Evolutionary conservation across 2,113 vertebrate species (phyloP), one percentile per base, ranked within the genome.

Genomic region (Tachysurus vachellii): DNA sequence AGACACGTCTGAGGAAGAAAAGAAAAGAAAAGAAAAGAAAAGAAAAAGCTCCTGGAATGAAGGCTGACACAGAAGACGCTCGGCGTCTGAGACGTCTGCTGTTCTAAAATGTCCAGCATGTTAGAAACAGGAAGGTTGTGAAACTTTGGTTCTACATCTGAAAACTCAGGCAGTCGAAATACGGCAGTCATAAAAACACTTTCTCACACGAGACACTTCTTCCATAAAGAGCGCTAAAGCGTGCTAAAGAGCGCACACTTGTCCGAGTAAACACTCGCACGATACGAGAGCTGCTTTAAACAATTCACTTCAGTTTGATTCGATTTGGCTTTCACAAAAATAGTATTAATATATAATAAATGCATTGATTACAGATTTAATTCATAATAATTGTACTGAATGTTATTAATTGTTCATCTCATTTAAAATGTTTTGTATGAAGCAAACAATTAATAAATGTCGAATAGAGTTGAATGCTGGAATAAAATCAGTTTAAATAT

Each of bases 11-110:
- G 64, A 70, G 80, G 13, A 54, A 9, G 4, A 50, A 50, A 31
- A 61, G 14, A 13, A 57, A 19, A 36, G 54, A 80, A 36, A 42
- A 31, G 17, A 36, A 19, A 59, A 80, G 47, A 16, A 16, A 77
- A 77, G 70, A 79, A 36, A 44, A 28, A 64, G 9, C 64, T 42
- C n/a, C 26, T 80, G 84, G 75, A 86, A 68, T 54, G 84, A 80
- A 86, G 23, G 17, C 12, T 53, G 31, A 80, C 28, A 56, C 47
- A 26, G 42, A 62, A 85, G 84, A 77, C n/a, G 56, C 77, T 85
- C 44, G 14, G 6, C 31, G 56, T 85, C 83, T 75, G 83, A 44
- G 26, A 14, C 13, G 70, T 84, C 68, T 71, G 42, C 54, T 10
- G n/a, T 50, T 50, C 44, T 66, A 2, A 57, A 57, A 31, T 75